Evolutionary conservation across 1,140 invertebrate genomes (phyloP).

Genomic region (Apis dorsata): DNA sequence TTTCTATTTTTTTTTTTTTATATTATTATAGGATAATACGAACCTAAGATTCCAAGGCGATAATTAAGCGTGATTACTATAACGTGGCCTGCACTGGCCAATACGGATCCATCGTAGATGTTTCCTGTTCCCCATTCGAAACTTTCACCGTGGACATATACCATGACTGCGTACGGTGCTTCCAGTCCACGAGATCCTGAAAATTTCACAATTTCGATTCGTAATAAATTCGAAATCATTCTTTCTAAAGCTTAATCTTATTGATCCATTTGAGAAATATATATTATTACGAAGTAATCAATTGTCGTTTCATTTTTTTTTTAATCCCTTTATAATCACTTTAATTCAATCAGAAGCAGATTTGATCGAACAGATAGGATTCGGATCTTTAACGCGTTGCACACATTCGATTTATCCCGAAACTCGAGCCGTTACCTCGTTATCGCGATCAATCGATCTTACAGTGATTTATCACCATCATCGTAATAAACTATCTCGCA

Average conservation of each 20-base stretch:
- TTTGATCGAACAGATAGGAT: not conserved
- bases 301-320: no score
- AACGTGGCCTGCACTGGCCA: constrained; percentile 92
- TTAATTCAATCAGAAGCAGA: not conserved
- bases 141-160: constrained; percentile 91
- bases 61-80: constrained; percentile 95
- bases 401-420: not conserved
- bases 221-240: not conserved
- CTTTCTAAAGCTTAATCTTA: no score
- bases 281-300: no score
- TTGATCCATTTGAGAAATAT: no score
- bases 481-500: not conserved
- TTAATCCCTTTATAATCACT: not conserved
- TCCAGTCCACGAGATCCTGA: constrained; percentile 87
- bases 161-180: constrained; percentile 89
- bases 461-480: constrained; percentile 1
- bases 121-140: constrained; percentile 93
- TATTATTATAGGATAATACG: constrained; percentile 62
- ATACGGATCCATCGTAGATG: constrained; percentile 92
- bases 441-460: constrained; percentile 2
- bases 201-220: not conserved
- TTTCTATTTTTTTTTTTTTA: no score
- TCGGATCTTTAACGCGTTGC: not conserved
- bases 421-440: not conserved
- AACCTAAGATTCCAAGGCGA: constrained; percentile 92